Evolutionary conservation across 1,140 invertebrate species (phyloP).

Genomic region (Bombus pyrosoma): DNA sequence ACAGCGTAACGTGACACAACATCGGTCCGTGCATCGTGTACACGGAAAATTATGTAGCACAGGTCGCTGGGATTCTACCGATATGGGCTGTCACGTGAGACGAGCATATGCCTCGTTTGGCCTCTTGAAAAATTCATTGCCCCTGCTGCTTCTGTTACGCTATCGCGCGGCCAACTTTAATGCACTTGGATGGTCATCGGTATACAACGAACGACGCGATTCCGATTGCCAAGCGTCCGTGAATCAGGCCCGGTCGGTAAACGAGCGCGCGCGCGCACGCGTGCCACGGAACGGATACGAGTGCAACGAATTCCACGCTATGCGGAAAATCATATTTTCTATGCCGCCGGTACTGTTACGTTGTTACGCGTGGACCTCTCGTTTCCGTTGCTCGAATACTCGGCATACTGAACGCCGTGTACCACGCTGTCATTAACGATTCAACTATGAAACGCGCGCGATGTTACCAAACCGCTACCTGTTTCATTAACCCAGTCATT

Average conservation of each 20-base stretch:
- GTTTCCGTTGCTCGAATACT: conserved; percentile 19
- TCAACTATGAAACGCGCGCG: not conserved
- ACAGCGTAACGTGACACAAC: conserved; percentile 51
- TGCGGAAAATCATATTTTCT: conserved; percentile 42
- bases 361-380: conserved; percentile 25
- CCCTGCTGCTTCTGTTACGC: not conserved
- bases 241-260: not conserved
- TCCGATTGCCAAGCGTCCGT: not conserved
- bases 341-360: conserved; percentile 32
- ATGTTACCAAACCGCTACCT: not conserved
- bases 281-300: conserved; percentile 6
- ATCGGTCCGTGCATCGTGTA: conserved; percentile 8
- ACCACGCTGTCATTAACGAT: conserved; percentile 4
- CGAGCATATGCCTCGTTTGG: conserved; percentile 17
- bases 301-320: conserved; percentile 46
- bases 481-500: not conserved
- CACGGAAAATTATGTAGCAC: conserved; percentile 42
- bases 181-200: not conserved
- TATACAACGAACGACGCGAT: not conserved
- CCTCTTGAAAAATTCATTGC: conserved; percentile 36
- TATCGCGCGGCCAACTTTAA: conserved; percentile 7
- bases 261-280: not conserved
- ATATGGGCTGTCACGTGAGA: conserved; percentile 40
- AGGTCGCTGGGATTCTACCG: conserved; percentile 37
- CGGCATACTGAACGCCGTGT: not conserved